Conservation (phyloP, 2,797 vertebrate genomes). For the Mormyrops attenuatus region DNA sequence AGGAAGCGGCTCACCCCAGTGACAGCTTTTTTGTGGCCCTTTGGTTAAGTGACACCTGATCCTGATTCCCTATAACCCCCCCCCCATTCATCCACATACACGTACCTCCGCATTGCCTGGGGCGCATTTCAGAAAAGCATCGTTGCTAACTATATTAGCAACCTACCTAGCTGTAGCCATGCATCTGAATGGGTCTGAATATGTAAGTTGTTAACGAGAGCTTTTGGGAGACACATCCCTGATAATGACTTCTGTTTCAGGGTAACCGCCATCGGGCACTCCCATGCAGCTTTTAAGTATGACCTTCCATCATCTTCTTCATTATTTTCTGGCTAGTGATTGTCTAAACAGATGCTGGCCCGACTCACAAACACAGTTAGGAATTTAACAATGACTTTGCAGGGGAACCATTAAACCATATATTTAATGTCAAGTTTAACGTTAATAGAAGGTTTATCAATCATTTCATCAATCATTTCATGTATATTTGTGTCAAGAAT, state of each 20-base stretch:
- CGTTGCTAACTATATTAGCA: not conserved
- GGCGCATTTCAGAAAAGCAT: not conserved
- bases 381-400: not conserved
- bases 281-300: not conserved
- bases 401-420: not conserved
- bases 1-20: constrained; percentile 10
- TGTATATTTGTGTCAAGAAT: not conserved
- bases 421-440: not conserved
- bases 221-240: not conserved
- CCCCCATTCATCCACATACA: not conserved
- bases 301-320: no score
- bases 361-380: not conserved
- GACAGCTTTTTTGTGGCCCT: not conserved
- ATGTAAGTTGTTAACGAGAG: not conserved
- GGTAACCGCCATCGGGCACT: not conserved
- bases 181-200: not conserved
- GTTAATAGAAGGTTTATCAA: not conserved
- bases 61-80: not conserved
- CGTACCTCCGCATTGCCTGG: not conserved
- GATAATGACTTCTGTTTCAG: constrained; percentile 8
- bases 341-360: not conserved
- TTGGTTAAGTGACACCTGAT: not conserved
- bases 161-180: no score
- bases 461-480: not conserved
- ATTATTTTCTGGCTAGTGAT: not conserved